Conservation (phyloP, 2,888 invertebrate genomes). For the Beris morrisii region DNA sequence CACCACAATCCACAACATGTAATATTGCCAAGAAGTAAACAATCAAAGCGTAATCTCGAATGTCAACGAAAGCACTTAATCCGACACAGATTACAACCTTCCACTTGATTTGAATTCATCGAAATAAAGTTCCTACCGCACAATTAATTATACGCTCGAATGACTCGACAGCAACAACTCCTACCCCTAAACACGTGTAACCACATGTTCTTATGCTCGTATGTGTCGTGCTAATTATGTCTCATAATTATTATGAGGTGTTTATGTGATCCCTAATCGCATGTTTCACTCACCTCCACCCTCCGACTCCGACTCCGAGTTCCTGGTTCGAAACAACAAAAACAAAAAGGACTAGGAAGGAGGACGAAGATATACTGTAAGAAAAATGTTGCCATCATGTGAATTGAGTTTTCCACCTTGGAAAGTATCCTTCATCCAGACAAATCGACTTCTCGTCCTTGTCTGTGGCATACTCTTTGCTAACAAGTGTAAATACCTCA, state of each 20-base stretch:
- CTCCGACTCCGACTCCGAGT: too few species aligned
- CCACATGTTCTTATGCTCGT: constrained; percentile 25
- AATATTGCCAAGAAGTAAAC: constrained; percentile 23
- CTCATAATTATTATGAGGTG: constrained; percentile 32
- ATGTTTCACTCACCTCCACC: background rate
- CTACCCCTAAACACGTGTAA: constrained; percentile 24
- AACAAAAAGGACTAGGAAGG: too few species aligned
- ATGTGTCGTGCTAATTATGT: constrained; percentile 31
- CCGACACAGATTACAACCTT: constrained; percentile 30
- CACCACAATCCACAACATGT: constrained; percentile 19
- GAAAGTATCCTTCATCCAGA: too few species aligned
- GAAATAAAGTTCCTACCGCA: constrained; percentile 25
- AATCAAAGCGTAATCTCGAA: constrained; percentile 27
- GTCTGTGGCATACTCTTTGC: too few species aligned
- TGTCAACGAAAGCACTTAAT: constrained; percentile 31
- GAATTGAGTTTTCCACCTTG: too few species aligned
- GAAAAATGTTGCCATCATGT: too few species aligned
- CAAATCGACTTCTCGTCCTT: too few species aligned
- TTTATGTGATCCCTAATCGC: constrained; percentile 10
- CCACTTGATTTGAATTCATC: constrained; percentile 29
- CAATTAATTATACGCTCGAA: constrained; percentile 24
- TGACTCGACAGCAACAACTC: constrained; percentile 12
- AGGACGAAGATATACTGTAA: too few species aligned
- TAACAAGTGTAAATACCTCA: too few species aligned
- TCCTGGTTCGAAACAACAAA: too few species aligned